Evolutionary conservation across 2,797 vertebrate species (phyloP).

Genomic region (Sparus aurata): DNA sequence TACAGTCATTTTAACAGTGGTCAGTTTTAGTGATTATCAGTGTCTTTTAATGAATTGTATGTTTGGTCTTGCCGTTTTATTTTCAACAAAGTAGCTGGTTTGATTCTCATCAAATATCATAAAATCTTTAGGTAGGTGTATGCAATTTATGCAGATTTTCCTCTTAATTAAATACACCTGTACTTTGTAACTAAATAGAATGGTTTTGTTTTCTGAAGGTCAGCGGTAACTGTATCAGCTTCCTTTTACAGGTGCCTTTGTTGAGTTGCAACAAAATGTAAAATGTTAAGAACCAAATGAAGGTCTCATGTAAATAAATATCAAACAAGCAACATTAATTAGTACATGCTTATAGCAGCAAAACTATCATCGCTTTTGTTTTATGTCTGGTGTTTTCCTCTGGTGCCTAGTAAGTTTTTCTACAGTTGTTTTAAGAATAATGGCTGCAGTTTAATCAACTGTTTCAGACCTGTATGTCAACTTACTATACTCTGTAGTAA

Average conservation of each 20-base stretch:
- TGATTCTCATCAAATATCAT: slow-evolving; percentile 16
- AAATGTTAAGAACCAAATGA: slow-evolving; percentile 60
- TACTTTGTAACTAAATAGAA: not conserved
- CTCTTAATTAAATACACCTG: not conserved
- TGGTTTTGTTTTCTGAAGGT: slow-evolving; percentile 32
- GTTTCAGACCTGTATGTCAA: slow-evolving; percentile 21
- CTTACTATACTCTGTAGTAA: slow-evolving; percentile 21
- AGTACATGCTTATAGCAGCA: slow-evolving; percentile 53
- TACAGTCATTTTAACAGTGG: slow-evolving; percentile 3
- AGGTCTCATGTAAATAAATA: slow-evolving; percentile 69
- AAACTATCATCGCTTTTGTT: slow-evolving; percentile 18
- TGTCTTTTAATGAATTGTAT: not conserved
- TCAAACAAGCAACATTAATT: slow-evolving; percentile 42
- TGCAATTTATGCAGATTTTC: slow-evolving; percentile 2
- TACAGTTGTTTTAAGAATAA: slow-evolving; percentile 23
- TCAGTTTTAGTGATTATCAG: slow-evolving; percentile 26
- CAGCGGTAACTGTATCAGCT: slow-evolving; percentile 25
- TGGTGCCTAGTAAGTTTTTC: slow-evolving; percentile 15
- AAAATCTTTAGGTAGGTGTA: slow-evolving; percentile 17
- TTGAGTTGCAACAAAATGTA: slow-evolving; percentile 38
- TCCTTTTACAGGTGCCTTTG: slow-evolving; percentile 30
- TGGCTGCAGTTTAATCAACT: slow-evolving; percentile 10
- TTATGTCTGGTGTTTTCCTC: slow-evolving; percentile 6
- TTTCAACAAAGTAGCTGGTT: not conserved
- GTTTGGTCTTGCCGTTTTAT: not conserved